These are phyloP conservation scores for Syrrhaptes paradoxus DNA, from an alignment of 2,113 vertebrate species.

Conservation along the genomic window DNA sequence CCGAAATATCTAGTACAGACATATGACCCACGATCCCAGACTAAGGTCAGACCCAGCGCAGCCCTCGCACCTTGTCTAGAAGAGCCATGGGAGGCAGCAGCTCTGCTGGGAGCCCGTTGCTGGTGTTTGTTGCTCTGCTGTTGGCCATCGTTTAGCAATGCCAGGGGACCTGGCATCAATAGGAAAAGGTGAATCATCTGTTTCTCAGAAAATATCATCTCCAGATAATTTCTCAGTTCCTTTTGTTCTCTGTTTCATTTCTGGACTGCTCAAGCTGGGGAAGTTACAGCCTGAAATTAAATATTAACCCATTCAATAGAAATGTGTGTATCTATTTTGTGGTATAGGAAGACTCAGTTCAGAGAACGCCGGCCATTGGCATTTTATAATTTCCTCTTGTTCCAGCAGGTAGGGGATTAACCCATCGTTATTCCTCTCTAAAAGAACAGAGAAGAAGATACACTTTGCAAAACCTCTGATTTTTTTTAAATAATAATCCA, in stretches of 20 bases:
- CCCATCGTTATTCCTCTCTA: constrained; percentile 38
- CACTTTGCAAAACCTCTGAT: constrained; percentile 14
- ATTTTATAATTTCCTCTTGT: constrained; percentile 58
- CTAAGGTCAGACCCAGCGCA: not conserved
- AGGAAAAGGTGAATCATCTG: not conserved
- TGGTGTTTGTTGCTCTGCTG: not conserved
- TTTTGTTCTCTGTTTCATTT: constrained; percentile 18
- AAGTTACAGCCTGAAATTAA: constrained; percentile 19
- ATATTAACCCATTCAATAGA: not conserved
- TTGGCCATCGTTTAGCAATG: not conserved
- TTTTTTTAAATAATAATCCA: not conserved
- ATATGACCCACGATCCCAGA: not conserved
- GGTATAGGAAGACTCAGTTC: constrained; percentile 51
- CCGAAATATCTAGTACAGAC: not conserved
- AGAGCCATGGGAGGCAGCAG: rapidly evolving
- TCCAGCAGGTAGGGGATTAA: constrained; percentile 69
- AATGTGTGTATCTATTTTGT: not conserved
- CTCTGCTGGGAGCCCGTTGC: not conserved
- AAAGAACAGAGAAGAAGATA: constrained; percentile 60
- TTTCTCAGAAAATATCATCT: not conserved
- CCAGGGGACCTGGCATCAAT: not conserved
- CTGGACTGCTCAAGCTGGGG: not conserved
- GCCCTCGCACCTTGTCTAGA: not conserved
- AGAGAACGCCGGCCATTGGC: constrained; percentile 23
- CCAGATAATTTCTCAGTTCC: not conserved